Conservation (phyloP, 1,140 invertebrate genomes). For the Caenorhabditis remanei region DNA sequence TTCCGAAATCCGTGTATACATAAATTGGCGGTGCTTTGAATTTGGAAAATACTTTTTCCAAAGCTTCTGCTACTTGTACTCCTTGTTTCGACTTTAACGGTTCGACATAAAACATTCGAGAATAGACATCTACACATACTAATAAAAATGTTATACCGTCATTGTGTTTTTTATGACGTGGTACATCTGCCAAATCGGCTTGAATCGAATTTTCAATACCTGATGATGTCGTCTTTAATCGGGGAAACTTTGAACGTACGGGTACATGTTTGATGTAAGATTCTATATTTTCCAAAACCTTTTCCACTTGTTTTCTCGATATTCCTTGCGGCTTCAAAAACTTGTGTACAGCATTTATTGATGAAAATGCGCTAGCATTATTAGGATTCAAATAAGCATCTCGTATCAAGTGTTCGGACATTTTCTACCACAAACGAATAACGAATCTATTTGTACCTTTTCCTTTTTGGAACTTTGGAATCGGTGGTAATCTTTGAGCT, state of each 20-base stretch:
- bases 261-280: background rate
- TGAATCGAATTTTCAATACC: background rate
- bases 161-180: background rate
- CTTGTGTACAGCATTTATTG: background rate
- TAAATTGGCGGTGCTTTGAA: constrained; percentile 5
- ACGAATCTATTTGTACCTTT: constrained; percentile 7
- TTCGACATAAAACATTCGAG: background rate
- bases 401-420: background rate
- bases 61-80: background rate
- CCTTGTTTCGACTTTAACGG: background rate
- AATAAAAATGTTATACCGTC: background rate
- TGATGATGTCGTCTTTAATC: background rate
- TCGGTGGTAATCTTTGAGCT: background rate
- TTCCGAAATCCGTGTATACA: background rate
- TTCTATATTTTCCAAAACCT: constrained; percentile 6
- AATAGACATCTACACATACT: background rate
- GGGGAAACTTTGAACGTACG: background rate
- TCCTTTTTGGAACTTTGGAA: background rate
- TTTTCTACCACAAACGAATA: background rate
- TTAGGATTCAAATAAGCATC: constrained; percentile 4
- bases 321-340: background rate
- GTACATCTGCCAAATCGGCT: background rate
- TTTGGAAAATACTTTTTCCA: constrained; percentile 1
- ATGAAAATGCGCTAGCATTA: background rate
- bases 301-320: background rate